Base-by-base conservation (phyloP, 2,113 vertebrate species). In the Danionella cerebrum region DNA sequence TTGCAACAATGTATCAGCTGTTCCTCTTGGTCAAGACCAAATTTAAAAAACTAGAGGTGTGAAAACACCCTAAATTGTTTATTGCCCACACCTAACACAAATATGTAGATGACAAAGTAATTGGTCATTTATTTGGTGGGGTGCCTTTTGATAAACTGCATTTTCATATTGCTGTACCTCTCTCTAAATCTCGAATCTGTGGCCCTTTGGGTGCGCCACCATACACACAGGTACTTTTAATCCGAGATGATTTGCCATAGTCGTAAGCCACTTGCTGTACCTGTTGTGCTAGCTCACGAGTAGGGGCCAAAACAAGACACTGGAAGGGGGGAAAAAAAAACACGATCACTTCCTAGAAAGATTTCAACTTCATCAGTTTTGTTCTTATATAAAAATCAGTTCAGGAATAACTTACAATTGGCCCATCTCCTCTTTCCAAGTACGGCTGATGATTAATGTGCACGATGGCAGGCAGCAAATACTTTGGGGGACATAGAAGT, bases 381-480 rank as follows among this genome's bases (percentile, higher is more conserved):
- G n/a, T n/a, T n/a, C n/a, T n/a, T n/a, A n/a, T n/a, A n/a, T n/a
- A n/a, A n/a, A n/a, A n/a, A n/a, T n/a, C n/a, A 6, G 5, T 44
- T n/a, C 18, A 31, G 13, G 11, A 11, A 3, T 6, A 33, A 93
- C 95, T 94, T 84, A 98, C 96, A 76, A 98, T 97, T 11, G 96
- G 96, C 12, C 96, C 95, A 68, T 98, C 96, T 22, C 96, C 96
- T 66, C 96, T 91, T 87, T 98, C 96, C 82, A 97, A 87, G 77
- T 97, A 98, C 0, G 96, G 93, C 81, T 98, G 96, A 77, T 98
- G 96, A 83, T 98, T 98, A 81, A 98, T 98, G 80, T 98, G 96
- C 52, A 98, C 96, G 79, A 98, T 96, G 14, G 95, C 94, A 79
- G 96, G 96, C 75, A 98, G 78, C 65, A 98, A 88, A 82, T 98